Conservation (phyloP, 1,140 invertebrate genomes). For the Microplitis demolitor region DNA sequence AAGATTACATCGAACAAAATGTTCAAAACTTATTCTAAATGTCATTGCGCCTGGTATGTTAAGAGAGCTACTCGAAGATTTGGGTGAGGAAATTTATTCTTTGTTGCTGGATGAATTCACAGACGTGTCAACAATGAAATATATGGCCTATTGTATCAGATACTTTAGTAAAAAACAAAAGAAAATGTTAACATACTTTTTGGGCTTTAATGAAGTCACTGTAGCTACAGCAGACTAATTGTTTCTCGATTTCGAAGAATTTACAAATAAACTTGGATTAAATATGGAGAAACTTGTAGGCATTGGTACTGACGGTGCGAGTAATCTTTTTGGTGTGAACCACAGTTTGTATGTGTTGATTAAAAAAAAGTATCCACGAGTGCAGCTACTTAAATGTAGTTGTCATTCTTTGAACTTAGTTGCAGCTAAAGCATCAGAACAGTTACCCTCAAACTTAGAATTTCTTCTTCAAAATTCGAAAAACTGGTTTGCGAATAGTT, state of each 20-base stretch:
- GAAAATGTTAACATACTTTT: conserved; percentile 41
- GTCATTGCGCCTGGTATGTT: conserved; percentile 43
- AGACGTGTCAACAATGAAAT: conserved; percentile 46
- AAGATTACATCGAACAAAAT: conserved; percentile 47
- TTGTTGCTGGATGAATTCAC: conserved; percentile 55
- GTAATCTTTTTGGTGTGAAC: conserved; percentile 42
- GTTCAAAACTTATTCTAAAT: conserved; percentile 46
- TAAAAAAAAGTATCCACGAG: conserved; percentile 24
- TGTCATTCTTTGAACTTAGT: conserved; percentile 38
- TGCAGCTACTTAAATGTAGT: conserved; percentile 38
- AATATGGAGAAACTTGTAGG: conserved; percentile 40
- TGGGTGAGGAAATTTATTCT: conserved; percentile 46
- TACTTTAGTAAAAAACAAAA: conserved; percentile 43
- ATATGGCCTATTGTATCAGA: conserved; percentile 47
- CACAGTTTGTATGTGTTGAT: conserved; percentile 37
- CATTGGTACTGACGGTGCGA: conserved; percentile 48
- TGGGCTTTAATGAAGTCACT: conserved; percentile 34
- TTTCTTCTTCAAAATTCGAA: neutral
- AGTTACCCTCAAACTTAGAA: conserved; percentile 12
- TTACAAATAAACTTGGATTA: conserved; percentile 24
- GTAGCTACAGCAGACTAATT: conserved; percentile 17
- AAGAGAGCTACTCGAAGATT: conserved; percentile 41
- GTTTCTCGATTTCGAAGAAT: conserved; percentile 11
- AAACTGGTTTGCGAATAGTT: neutral
- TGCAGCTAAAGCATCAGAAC: conserved; percentile 41